These are phyloP conservation scores for Cryptus armator DNA, from an alignment of 2,888 invertebrate species.

Conservation along the genomic window DNA sequence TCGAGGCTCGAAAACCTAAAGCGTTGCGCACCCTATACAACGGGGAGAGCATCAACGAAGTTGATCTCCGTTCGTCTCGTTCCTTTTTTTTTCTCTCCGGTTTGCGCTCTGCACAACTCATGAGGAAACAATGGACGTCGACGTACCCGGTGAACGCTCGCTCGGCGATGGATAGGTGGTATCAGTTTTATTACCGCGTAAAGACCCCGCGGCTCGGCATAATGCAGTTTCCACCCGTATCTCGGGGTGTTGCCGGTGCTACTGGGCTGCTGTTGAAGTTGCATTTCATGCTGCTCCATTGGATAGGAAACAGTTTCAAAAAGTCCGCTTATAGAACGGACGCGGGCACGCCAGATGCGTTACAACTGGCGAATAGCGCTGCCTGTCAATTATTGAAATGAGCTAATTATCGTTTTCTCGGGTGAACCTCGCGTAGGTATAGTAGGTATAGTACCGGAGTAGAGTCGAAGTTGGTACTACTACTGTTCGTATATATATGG, in stretches of 20 bases:
- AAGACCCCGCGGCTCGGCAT: constrained; percentile 75
- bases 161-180: constrained; percentile 73
- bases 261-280: constrained; percentile 15
- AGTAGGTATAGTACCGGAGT: not conserved
- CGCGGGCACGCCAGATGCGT: constrained; percentile 80
- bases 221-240: constrained; percentile 70
- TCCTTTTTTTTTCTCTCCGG: constrained; percentile 34
- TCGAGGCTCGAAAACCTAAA: constrained; percentile 23
- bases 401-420: constrained; percentile 84
- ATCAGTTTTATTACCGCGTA: constrained; percentile 81
- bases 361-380: constrained; percentile 74
- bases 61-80: constrained; percentile 62
- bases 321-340: constrained; percentile 48
- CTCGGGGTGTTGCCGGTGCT: constrained; percentile 36
- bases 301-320: constrained; percentile 62
- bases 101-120: constrained; percentile 68
- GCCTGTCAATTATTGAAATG: constrained; percentile 85
- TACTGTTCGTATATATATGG: not conserved
- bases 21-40: constrained; percentile 45
- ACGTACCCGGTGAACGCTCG: constrained; percentile 65
- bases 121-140: constrained; percentile 77
- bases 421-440: constrained; percentile 60
- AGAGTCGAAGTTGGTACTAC: not conserved
- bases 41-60: constrained; percentile 31
- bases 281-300: constrained; percentile 39